A percentile compares a stretch with the other conserved stretches of the same genome.
These are phyloP conservation scores for Brienomyrus brachyistius DNA, from an alignment of 2,113 vertebrate species.

Conservation along the genomic window DNA sequence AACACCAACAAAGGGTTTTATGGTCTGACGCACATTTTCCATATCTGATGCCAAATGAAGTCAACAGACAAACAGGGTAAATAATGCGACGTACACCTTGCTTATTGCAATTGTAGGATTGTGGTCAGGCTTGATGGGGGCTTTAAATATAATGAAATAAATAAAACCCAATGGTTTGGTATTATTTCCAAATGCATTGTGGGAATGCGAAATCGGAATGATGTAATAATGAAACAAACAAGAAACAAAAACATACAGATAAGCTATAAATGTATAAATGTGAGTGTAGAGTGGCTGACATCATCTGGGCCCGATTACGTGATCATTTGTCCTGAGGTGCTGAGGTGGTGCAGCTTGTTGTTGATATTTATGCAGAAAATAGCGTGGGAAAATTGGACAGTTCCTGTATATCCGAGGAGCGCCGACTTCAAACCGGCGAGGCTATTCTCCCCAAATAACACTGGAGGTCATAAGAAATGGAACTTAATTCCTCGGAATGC, in stretches of 20 bases:
- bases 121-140: background rate
- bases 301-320: background rate
- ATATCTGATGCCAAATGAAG: background rate
- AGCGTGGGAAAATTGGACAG: conserved; percentile 22
- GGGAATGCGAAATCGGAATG: background rate
- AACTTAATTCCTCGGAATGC: conserved; percentile 65
- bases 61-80: conserved; percentile 12
- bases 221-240: background rate
- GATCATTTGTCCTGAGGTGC: background rate
- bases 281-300: background rate
- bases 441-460: conserved; percentile 40
- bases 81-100: background rate
- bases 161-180: background rate
- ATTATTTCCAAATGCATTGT: background rate
- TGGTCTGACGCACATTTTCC: conserved; percentile 24
- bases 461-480: conserved; percentile 59
- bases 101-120: background rate
- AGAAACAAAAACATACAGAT: background rate
- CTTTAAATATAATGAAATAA: background rate
- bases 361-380: conserved; percentile 13
- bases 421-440: background rate
- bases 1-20: conserved; percentile 19
- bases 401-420: conserved; percentile 11
- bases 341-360: background rate
- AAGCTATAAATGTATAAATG: background rate